Evolutionary conservation across 53 echinoderm and acorn worm species (phyloP).

Genomic region (Echinarachnius parma): DNA sequence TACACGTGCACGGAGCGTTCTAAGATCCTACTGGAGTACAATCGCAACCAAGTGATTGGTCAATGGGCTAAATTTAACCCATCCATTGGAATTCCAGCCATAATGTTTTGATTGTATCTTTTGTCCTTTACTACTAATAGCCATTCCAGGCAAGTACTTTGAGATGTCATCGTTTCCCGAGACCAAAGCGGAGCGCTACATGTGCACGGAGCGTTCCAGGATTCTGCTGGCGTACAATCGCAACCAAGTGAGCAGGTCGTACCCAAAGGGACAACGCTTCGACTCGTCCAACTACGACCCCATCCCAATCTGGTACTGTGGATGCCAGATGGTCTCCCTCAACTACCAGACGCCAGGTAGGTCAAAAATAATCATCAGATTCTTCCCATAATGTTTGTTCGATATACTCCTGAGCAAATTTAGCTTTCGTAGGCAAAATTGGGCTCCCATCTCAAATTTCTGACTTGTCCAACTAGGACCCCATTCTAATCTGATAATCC

Average conservation of each 20-base stretch:
- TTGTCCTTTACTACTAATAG: too few species aligned
- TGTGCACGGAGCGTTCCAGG: constrained; percentile 53
- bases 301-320: constrained; percentile 85
- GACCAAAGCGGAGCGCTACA: constrained; percentile 90
- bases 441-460: too few species aligned
- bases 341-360: constrained; percentile 99
- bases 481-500: too few species aligned
- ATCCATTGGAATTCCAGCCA: too few species aligned
- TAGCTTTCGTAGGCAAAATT: too few species aligned
- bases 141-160: constrained; percentile 83
- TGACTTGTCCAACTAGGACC: too few species aligned
- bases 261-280: constrained; percentile 93
- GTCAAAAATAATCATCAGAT: too few species aligned
- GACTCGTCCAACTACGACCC: constrained; percentile 99
- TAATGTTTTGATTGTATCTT: too few species aligned
- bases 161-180: constrained; percentile 99
- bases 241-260: constrained; percentile 84
- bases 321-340: constrained; percentile 95
- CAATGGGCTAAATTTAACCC: too few species aligned
- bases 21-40: constrained; percentile 71
- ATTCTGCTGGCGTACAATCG: constrained; percentile 73
- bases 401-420: too few species aligned
- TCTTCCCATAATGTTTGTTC: too few species aligned
- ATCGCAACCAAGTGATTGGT: constrained; percentile 79
- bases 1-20: constrained; percentile 60